A percentile compares a stretch with the other conserved stretches of the same genome.
phyloP scores from a whole-genome alignment of 2,797 vertebrate genomes.

The Coregonus ussuriensis region DNA sequence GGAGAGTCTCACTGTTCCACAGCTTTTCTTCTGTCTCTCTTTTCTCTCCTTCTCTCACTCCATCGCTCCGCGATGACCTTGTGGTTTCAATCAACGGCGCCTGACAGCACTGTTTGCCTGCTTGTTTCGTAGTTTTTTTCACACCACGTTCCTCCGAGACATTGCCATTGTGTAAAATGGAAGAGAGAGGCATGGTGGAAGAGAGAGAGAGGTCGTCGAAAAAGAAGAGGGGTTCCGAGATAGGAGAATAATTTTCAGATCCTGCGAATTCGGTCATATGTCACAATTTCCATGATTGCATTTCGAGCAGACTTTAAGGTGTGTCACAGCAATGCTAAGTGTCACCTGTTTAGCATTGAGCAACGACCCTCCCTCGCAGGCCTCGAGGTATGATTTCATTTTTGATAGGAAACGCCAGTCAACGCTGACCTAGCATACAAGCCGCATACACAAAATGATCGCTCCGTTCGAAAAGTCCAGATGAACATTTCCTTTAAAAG shows the following conservation, averaged over 20 bases:
- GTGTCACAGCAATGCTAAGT: not conserved
- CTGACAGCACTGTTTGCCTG: constrained; percentile 66
- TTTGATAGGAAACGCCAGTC: constrained; percentile 36
- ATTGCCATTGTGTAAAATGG: constrained; percentile 46
- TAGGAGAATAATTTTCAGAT: constrained; percentile 18
- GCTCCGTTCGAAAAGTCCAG: constrained; percentile 37
- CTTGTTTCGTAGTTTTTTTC: constrained; percentile 22
- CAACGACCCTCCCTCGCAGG: constrained; percentile 3
- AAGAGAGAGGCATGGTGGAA: constrained; percentile 24
- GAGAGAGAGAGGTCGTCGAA: not conserved
- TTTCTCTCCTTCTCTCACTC: constrained; percentile 13
- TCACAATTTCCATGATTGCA: constrained; percentile 2
- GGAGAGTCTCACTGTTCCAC: constrained; percentile 50
- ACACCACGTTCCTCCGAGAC: constrained; percentile 54
- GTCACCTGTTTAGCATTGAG: not conserved
- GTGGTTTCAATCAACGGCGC: constrained; percentile 75
- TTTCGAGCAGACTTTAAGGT: not conserved
- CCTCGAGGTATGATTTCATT: constrained; percentile 18
- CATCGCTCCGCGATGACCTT: constrained; percentile 66
- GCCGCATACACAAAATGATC: not conserved
- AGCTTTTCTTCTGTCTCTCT: constrained; percentile 22
- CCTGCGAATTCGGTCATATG: not conserved
- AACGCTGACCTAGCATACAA: constrained; percentile 11
- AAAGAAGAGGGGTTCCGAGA: not conserved
- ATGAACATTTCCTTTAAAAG: constrained; percentile 63